These are phyloP conservation scores for Podiceps cristatus DNA, from an alignment of 2,113 vertebrate species.

Conservation along the genomic window DNA sequence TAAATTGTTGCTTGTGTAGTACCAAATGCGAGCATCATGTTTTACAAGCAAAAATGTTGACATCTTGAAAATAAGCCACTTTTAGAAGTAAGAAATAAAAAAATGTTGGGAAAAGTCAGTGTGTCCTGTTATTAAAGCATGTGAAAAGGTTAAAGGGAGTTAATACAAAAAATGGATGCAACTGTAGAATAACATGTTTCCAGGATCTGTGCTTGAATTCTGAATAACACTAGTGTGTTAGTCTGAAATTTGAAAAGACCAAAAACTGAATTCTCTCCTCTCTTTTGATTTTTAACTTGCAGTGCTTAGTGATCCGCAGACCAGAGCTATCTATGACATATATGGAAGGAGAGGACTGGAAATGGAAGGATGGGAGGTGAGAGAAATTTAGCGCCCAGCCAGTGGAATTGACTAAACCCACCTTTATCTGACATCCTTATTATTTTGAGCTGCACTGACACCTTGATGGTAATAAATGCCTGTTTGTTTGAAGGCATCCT, in stretches of 20 bases:
- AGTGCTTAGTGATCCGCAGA: conserved; percentile 97
- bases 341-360: conserved; percentile 97
- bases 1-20: neutral
- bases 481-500: neutral
- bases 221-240: neutral
- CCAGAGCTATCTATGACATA: conserved; percentile 97
- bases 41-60: neutral
- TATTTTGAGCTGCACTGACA: neutral
- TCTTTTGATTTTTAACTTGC: conserved; percentile 56
- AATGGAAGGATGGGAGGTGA: conserved; percentile 99
- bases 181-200: neutral
- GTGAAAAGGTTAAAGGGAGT: neutral
- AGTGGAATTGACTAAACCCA: neutral
- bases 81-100: neutral
- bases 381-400: neutral
- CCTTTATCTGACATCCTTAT: neutral
- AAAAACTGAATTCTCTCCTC: neutral
- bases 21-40: neutral
- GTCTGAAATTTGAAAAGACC: neutral
- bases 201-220: neutral
- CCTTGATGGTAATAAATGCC: neutral
- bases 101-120: neutral
- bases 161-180: neutral
- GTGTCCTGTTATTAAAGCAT: neutral
- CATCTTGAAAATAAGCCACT: neutral